A percentile compares a stretch with the other conserved stretches of the same genome.
These are phyloP conservation scores for Deroplatys truncata DNA, from an alignment of 2,888 invertebrate genomes.

Conservation along the genomic window DNA sequence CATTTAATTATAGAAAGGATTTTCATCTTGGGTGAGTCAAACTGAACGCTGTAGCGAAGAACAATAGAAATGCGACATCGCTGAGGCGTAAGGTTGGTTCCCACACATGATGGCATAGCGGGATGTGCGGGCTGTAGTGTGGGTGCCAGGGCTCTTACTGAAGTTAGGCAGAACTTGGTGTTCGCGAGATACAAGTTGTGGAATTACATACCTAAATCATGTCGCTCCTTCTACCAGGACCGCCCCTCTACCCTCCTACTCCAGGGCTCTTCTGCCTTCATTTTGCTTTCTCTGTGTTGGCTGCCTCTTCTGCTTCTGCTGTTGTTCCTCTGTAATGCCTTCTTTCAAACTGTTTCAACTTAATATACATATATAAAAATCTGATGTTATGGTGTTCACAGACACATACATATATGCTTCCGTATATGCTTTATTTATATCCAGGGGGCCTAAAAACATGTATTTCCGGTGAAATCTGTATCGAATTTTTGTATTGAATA, in stretches of 20 bases:
- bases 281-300: not conserved
- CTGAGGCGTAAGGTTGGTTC: not conserved
- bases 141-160: not conserved
- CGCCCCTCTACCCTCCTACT: not conserved
- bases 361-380: no score
- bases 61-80: not conserved
- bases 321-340: not conserved
- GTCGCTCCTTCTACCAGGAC: not conserved
- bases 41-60: not conserved
- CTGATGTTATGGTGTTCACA: no score
- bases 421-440: no score
- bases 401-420: no score
- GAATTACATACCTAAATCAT: conserved; percentile 10
- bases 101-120: not conserved
- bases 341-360: not conserved
- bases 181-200: not conserved
- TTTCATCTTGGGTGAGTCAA: no score
- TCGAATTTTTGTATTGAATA: no score
- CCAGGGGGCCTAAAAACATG: no score
- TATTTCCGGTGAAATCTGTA: no score
- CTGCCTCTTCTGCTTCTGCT: not conserved
- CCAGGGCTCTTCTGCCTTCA: not conserved
- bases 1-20: no score
- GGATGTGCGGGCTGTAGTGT: not conserved
- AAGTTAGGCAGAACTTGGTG: conserved; percentile 1